These are phyloP conservation scores for Babylonia areolata DNA, from an alignment of 1,140 invertebrate genomes.

Conservation along the genomic window DNA sequence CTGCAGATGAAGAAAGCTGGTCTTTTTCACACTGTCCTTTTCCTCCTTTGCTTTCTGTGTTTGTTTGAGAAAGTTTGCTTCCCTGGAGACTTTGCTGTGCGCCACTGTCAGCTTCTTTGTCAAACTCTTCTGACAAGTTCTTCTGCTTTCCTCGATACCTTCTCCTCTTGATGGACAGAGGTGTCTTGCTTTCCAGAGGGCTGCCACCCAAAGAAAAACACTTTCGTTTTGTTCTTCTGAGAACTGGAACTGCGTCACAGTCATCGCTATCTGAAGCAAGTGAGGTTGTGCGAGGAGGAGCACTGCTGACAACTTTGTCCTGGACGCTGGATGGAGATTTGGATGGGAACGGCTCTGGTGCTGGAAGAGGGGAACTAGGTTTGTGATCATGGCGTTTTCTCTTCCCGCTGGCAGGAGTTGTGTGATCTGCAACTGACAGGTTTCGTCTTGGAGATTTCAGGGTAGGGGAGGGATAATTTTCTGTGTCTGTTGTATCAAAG, in stretches of 20 bases:
- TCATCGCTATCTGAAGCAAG: constrained; percentile 31
- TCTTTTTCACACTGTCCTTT: background rate
- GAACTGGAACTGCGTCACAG: constrained; percentile 35
- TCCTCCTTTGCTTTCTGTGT: background rate
- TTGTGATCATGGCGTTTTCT: background rate
- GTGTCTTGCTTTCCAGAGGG: constrained; percentile 32
- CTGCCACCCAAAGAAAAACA: constrained; percentile 50
- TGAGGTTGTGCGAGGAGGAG: constrained; percentile 12
- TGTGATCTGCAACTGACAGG: background rate
- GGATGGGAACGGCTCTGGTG: no score
- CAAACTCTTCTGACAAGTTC: background rate
- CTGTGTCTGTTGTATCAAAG: background rate
- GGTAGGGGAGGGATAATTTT: background rate
- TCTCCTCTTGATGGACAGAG: background rate
- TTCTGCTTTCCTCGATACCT: background rate
- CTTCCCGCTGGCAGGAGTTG: background rate
- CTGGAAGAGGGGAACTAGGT: background rate
- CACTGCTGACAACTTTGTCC: constrained; percentile 23
- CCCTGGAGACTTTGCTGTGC: background rate
- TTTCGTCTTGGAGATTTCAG: background rate
- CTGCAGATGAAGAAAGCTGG: background rate
- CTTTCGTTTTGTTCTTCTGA: constrained; percentile 47
- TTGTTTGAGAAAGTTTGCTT: background rate
- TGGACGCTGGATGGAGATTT: background rate
- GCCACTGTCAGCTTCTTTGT: background rate